Percentiles rank a stretch among this genome's conserved stretches.
Conservation (phyloP, 2,113 vertebrate species). For the human region DNA sequence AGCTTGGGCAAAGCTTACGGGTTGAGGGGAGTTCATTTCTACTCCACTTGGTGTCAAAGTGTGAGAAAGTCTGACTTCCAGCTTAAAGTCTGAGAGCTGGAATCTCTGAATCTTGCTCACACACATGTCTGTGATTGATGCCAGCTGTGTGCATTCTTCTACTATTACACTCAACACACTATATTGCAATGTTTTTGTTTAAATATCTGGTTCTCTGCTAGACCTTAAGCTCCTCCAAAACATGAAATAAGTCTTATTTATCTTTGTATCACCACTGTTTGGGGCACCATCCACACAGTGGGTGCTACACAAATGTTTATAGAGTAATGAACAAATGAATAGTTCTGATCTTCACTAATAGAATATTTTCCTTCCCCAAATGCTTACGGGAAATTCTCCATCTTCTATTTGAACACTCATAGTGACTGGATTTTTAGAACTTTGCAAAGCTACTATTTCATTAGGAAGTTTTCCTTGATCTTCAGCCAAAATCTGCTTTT, state of each 20-base stretch:
- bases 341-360: background rate
- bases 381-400: background rate
- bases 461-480: background rate
- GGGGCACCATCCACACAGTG: background rate
- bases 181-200: background rate
- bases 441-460: background rate
- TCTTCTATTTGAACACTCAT: background rate
- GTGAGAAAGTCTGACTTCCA: too few relatives aligned
- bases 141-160: background rate
- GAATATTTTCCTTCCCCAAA: slow-evolving; percentile 9
- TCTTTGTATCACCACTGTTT: background rate
- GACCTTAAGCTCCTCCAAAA: background rate
- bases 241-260: background rate
- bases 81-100: background rate
- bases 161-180: accelerated
- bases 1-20: background rate
- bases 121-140: background rate
- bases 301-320: background rate
- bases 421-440: background rate
- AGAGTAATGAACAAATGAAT: slow-evolving; percentile 4
- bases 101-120: background rate
- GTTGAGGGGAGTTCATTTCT: accelerated
- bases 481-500: background rate
- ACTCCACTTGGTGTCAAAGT: background rate
- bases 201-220: background rate